Conservation (phyloP, 2,797 vertebrate genomes). For the Hydrolagus colliei region DNA sequence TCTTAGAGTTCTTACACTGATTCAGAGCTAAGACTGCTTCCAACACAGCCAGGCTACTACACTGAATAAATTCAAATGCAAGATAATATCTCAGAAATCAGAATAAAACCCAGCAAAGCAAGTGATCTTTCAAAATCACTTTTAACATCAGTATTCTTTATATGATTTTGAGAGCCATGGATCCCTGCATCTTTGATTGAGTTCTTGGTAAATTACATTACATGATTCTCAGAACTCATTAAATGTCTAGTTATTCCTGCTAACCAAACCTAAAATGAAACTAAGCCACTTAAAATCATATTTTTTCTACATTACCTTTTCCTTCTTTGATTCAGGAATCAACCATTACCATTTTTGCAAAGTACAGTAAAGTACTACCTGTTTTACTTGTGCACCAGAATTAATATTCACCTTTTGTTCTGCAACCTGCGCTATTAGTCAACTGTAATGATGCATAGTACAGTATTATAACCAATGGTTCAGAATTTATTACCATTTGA, state of each 20-base stretch:
- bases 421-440: neutral
- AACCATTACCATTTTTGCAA: neutral
- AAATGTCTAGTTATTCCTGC: slow-evolving; percentile 3
- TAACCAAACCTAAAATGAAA: neutral
- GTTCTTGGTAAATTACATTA: neutral
- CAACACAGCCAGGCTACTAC: too few relatives aligned
- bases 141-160: too few relatives aligned
- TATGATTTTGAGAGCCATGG: too few relatives aligned
- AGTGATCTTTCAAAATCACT: too few relatives aligned
- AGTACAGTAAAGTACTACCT: neutral
- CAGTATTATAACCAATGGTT: neutral
- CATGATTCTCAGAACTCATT: neutral
- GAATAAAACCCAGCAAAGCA: too few relatives aligned
- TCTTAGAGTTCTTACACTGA: too few relatives aligned
- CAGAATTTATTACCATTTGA: neutral
- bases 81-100: too few relatives aligned
- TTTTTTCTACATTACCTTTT: neutral
- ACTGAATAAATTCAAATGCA: too few relatives aligned
- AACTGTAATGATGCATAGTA: neutral
- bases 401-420: slow-evolving; percentile 5
- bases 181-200: too few relatives aligned
- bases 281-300: neutral
- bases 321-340: neutral
- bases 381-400: neutral
- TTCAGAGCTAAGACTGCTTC: too few relatives aligned